Base-by-base conservation (phyloP, 2,797 vertebrate species). In the Chloroceryle amazona region DNA sequence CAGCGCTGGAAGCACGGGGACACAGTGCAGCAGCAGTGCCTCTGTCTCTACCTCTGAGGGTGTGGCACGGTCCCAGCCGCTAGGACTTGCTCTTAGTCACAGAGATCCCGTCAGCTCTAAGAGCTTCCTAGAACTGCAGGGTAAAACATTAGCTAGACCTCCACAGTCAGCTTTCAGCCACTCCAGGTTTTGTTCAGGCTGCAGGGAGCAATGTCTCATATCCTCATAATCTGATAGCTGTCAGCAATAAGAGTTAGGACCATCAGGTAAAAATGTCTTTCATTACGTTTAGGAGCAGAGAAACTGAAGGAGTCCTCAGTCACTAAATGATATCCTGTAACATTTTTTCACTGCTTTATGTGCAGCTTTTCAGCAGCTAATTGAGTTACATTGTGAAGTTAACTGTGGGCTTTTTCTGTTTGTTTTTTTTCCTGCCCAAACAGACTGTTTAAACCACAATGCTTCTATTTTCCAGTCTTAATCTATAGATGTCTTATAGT, bases 401-500 rank as follows among this genome's bases (percentile, higher is more conserved):
- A 35, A 63, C 10, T 6, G 19, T 2, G 1, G 2, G 21, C 46
- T 46, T 2, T 13, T 11, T 15, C 10, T 9, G 13, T 47, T 19
- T 29, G 5, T n/a, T 26, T 51, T n/a, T 65, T 41, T 39, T 28
- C 3, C 9, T 51, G 5, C 11, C 60, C 28, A 54, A 54, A 51
- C 14, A 58, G 25, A 21, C 19, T 51, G 28, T 72, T 91, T 68
- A 91, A 84, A 63, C 29, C 21, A 33, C 4, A 3, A 44, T 47
- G 11, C 3, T 82, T 83, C 68, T 71, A 8, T 57, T 75, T 94
- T 61, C 46, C 46, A 26, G 16, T 57, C 41, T 57, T 44, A 52
- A 89, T 35, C 6, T 54, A 55, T 10, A 1, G 0, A 47, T 28
- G 4, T 4, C 11, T 2, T 42, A 26, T 42, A 49, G 23, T 5